phyloP scores from a whole-genome alignment of 64 coral and sea anemone genomes.

The Pocillopora verrucosa region DNA sequence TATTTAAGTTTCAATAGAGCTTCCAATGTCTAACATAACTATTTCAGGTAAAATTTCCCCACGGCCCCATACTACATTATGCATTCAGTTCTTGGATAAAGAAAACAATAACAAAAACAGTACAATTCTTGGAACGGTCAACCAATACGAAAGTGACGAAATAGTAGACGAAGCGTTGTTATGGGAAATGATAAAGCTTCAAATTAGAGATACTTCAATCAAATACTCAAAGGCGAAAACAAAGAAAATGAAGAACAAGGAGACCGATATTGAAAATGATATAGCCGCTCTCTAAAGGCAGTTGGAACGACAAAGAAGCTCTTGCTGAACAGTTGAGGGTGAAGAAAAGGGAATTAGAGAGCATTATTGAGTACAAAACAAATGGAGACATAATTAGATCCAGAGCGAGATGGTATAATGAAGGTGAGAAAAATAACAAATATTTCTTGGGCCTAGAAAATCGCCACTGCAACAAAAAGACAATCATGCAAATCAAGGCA shows the following conservation, averaged over 20 bases:
- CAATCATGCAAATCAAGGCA: neutral
- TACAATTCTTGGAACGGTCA: neutral
- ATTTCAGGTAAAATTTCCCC: too few relatives aligned
- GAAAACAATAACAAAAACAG: too few relatives aligned
- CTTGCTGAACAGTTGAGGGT: neutral
- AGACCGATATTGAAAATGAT: neutral
- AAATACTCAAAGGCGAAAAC: too few relatives aligned
- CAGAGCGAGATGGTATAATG: conserved; percentile 23
- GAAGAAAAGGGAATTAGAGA: neutral
- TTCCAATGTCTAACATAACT: conserved; percentile 26
- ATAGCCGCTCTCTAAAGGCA: neutral
- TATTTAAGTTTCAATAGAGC: neutral
- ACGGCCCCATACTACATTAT: too few relatives aligned
- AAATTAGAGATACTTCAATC: conserved; percentile 11
- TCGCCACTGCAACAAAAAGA: neutral
- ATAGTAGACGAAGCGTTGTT: neutral
- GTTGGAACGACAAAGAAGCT: neutral
- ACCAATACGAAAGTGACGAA: neutral
- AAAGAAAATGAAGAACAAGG: neutral
- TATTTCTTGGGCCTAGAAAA: neutral
- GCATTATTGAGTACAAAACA: neutral
- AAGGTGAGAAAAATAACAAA: conserved; percentile 26
- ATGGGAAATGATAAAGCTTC: conserved; percentile 17
- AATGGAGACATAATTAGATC: conserved; percentile 45
- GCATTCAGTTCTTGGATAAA: too few relatives aligned